phyloP scores from a whole-genome alignment of 2,888 invertebrate species.

The Andrena fulva region DNA sequence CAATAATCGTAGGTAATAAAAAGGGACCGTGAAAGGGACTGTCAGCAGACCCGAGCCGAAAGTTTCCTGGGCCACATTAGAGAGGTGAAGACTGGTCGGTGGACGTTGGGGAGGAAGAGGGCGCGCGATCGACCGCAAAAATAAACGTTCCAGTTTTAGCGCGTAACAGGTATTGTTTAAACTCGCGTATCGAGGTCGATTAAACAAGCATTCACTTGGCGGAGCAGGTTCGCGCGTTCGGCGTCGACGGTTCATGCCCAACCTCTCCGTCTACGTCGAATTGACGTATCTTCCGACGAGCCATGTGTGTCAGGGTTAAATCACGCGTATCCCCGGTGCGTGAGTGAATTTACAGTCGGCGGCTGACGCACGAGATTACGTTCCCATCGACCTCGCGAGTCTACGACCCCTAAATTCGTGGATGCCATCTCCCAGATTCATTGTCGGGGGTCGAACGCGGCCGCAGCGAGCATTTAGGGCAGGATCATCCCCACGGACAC shows the following conservation, averaged over 20 bases:
- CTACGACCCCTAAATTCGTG: slow-evolving; percentile 31
- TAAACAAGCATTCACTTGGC: slow-evolving; percentile 45
- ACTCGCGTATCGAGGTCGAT: slow-evolving; percentile 51
- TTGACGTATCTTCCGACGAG: slow-evolving; percentile 41
- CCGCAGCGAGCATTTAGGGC: not conserved
- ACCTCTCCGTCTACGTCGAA: slow-evolving; percentile 12
- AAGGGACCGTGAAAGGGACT: not conserved
- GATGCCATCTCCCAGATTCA: slow-evolving; percentile 37
- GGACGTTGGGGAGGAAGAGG: not conserved
- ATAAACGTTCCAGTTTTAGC: slow-evolving; percentile 46
- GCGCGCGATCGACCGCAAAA: slow-evolving; percentile 32
- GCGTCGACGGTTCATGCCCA: slow-evolving; percentile 14
- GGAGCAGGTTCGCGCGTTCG: not conserved
- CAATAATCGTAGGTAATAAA: no score
- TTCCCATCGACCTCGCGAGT: not conserved
- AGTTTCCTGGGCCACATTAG: not conserved
- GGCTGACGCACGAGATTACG: slow-evolving; percentile 37
- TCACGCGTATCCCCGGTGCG: slow-evolving; percentile 20
- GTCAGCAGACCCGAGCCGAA: not conserved
- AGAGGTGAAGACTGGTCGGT: slow-evolving; percentile 2
- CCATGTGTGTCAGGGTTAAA: slow-evolving; percentile 67
- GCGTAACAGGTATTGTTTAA: slow-evolving; percentile 45
- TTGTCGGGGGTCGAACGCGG: not conserved
- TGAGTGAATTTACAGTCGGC: slow-evolving; percentile 31
- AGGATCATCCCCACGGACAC: not conserved